These are phyloP conservation scores for Hydriomena furcata DNA, from an alignment of 2,888 invertebrate genomes.

Conservation along the genomic window DNA sequence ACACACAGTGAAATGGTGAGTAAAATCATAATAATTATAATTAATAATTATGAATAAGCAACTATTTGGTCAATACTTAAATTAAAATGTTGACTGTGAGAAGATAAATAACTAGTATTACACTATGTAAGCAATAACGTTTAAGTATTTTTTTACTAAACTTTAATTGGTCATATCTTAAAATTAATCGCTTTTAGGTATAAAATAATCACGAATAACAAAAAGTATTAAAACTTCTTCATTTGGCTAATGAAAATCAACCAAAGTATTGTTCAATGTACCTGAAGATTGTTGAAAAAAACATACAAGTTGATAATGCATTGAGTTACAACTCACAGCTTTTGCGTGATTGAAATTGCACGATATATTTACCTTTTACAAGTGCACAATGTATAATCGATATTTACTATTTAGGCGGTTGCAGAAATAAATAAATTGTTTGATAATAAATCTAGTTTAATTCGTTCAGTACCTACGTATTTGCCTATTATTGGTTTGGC, in stretches of 20 bases:
- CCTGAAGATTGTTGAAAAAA: conserved; percentile 46
- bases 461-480: not conserved
- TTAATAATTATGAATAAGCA: no score
- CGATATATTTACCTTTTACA: conserved; percentile 31
- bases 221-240: conserved; percentile 29
- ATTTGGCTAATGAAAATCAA: conserved; percentile 39
- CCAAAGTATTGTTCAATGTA: conserved; percentile 61
- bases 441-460: conserved; percentile 16
- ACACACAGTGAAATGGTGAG: conserved; percentile 14
- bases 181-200: conserved; percentile 22
- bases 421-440: conserved; percentile 35
- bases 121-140: not conserved
- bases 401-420: conserved; percentile 25
- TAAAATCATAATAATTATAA: not conserved
- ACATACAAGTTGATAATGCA: conserved; percentile 8
- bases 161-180: conserved; percentile 10
- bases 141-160: not conserved
- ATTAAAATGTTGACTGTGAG: conserved; percentile 10
- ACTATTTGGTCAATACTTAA: not conserved
- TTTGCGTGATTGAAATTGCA: conserved; percentile 37
- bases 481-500: no score
- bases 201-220: conserved; percentile 22
- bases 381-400: conserved; percentile 27
- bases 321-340: conserved; percentile 32
- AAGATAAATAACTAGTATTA: not conserved